phyloP scores from a whole-genome alignment of 2,797 vertebrate species.

The Takifugu rubripes region DNA sequence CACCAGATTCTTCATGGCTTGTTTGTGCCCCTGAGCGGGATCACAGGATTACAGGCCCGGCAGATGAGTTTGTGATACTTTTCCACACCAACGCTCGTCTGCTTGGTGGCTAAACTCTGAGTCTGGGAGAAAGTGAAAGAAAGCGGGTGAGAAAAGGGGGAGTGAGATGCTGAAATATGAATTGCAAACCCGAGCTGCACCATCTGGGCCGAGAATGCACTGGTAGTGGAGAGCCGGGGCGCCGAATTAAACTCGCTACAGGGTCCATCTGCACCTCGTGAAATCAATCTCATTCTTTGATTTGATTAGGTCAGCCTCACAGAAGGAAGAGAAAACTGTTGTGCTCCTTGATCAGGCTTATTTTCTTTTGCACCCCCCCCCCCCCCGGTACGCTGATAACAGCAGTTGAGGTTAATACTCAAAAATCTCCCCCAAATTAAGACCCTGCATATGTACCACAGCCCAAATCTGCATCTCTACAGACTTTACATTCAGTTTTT shows the following conservation, averaged over 20 bases:
- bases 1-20: slow-evolving; percentile 17
- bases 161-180: slow-evolving; percentile 69
- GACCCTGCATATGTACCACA: slow-evolving; percentile 47
- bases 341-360: slow-evolving; percentile 71
- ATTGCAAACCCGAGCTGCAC: slow-evolving; percentile 70
- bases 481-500: slow-evolving; percentile 23
- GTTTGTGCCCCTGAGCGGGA: slow-evolving; percentile 63
- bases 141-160: not conserved
- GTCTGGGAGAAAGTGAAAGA: slow-evolving; percentile 17
- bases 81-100: slow-evolving; percentile 45
- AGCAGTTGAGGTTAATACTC: slow-evolving; percentile 62
- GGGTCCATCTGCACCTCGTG: slow-evolving; percentile 76
- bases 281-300: slow-evolving; percentile 74
- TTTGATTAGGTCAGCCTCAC: slow-evolving; percentile 73
- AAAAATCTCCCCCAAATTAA: slow-evolving; percentile 56
- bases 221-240: slow-evolving; percentile 59
- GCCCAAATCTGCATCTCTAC: slow-evolving; percentile 39
- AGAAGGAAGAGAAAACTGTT: slow-evolving; percentile 68
- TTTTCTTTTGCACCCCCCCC: slow-evolving; percentile 47
- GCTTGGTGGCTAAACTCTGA: slow-evolving; percentile 39
- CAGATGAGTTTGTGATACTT: slow-evolving; percentile 52
- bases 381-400: slow-evolving; percentile 67
- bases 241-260: slow-evolving; percentile 72
- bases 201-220: slow-evolving; percentile 78
- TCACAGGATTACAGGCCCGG: slow-evolving; percentile 61